Conservation (phyloP, 1,140 invertebrate species). For the Diachasmimorpha longicaudata region DNA sequence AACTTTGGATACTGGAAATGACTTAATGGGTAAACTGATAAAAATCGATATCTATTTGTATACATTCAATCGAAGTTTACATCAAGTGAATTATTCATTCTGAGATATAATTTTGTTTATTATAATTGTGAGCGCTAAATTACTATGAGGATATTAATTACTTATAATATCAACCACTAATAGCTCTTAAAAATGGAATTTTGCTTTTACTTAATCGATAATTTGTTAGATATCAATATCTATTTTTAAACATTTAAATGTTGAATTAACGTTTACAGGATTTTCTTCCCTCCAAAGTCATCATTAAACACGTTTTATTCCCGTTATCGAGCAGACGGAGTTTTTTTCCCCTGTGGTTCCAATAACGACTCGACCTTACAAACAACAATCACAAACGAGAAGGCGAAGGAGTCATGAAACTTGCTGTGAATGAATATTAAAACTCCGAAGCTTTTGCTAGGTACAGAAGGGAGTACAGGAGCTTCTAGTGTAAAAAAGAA, state of each 20-base stretch:
- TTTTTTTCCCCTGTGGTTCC: not conserved
- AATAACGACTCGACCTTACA: not conserved
- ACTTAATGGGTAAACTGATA: not conserved
- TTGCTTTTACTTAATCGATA: too few species aligned
- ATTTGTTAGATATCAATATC: not conserved
- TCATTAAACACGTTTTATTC: not conserved
- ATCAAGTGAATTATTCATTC: not conserved
- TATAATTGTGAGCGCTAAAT: too few species aligned
- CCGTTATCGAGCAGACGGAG: not conserved
- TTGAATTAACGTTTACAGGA: not conserved
- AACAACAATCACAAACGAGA: not conserved
- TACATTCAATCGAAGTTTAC: too few species aligned
- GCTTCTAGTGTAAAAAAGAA: not conserved
- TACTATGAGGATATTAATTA: too few species aligned
- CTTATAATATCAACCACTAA: too few species aligned
- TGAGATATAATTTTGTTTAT: too few species aligned
- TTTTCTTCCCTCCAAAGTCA: not conserved
- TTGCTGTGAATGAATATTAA: constrained; percentile 1
- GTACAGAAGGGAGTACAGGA: not conserved
- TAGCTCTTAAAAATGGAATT: too few species aligned
- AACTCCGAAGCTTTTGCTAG: not conserved
- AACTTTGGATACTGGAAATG: not conserved
- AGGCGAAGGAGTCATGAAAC: not conserved
- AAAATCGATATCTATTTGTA: not conserved
- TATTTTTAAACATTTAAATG: not conserved